Percentiles rank a stretch among this genome's conserved stretches.
Evolutionary conservation across 2,888 invertebrate species (phyloP).

Genomic region (Lypha dubia): DNA sequence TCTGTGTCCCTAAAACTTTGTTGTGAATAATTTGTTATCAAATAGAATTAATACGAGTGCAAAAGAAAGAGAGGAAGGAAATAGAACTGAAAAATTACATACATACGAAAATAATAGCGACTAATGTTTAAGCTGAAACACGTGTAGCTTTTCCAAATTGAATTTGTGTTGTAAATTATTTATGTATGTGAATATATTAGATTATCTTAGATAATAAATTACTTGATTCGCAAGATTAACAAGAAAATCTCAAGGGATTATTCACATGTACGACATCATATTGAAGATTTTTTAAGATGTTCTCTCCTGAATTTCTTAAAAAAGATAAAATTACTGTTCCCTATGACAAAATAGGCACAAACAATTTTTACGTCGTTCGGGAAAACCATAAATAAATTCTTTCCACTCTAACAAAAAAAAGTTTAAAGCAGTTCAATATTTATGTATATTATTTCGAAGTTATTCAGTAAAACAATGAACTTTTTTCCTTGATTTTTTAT

Average conservation of each 20-base stretch:
- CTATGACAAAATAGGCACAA: too few relatives aligned
- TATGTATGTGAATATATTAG: neutral
- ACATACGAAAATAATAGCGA: constrained; percentile 10
- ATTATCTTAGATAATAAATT: constrained; percentile 7
- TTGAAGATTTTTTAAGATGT: too few relatives aligned
- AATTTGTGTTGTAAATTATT: constrained; percentile 20
- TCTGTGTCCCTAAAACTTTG: neutral
- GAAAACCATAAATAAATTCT: neutral
- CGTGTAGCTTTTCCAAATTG: constrained; percentile 43
- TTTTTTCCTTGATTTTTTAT: too few relatives aligned
- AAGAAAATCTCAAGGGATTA: neutral
- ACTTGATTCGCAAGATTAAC: neutral
- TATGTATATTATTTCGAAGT: too few relatives aligned
- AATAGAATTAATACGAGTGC: neutral
- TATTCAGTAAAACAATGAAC: too few relatives aligned
- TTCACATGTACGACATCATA: neutral
- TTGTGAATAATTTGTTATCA: constrained; percentile 21
- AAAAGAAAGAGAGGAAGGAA: neutral
- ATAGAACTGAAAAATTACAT: neutral
- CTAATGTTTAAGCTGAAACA: constrained; percentile 46
- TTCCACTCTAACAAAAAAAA: too few relatives aligned
- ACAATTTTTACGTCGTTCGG: neutral
- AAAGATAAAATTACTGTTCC: too few relatives aligned
- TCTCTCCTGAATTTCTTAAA: too few relatives aligned
- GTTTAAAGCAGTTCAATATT: too few relatives aligned